phyloP scores from a whole-genome alignment of 2,888 invertebrate species.

The Yponomeuta cagnagella region DNA sequence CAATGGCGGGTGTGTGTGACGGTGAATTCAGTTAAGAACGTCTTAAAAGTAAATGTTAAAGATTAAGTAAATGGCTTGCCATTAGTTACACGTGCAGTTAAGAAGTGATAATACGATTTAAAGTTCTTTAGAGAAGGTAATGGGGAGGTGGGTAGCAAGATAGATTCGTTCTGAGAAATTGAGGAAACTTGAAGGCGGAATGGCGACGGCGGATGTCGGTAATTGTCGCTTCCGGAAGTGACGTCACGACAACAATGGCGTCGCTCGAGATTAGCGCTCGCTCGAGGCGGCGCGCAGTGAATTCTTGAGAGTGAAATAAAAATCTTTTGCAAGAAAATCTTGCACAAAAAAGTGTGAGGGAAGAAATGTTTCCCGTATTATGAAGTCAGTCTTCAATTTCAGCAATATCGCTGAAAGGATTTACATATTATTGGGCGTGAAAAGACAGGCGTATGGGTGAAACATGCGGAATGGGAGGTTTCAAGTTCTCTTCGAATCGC shows the following conservation, averaged over 20 bases:
- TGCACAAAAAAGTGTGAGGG: neutral
- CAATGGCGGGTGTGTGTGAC: constrained; percentile 15
- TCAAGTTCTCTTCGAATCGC: neutral
- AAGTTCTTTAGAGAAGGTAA: constrained; percentile 8
- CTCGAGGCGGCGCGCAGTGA: constrained; percentile 10
- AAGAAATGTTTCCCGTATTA: neutral
- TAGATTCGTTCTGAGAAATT: constrained; percentile 7
- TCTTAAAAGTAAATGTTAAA: constrained; percentile 22
- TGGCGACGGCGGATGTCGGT: constrained; percentile 11
- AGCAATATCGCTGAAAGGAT: constrained; percentile 1
- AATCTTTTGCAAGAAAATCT: neutral
- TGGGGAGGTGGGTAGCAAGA: neutral
- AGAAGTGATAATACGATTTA: constrained; percentile 11
- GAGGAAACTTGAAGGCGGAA: constrained; percentile 1
- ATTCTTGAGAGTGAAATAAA: constrained; percentile 7
- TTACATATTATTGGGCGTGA: neutral
- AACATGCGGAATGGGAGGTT: neutral
- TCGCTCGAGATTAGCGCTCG: constrained; percentile 25
- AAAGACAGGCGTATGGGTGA: neutral
- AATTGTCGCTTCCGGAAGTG: constrained; percentile 33
- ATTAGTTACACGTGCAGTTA: constrained; percentile 33
- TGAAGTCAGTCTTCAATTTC: neutral
- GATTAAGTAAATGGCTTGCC: constrained; percentile 33
- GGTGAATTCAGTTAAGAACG: constrained; percentile 34
- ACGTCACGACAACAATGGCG: constrained; percentile 44